phyloP scores from a whole-genome alignment of 2,888 invertebrate species.

The Lacanobia wlatinum region DNA sequence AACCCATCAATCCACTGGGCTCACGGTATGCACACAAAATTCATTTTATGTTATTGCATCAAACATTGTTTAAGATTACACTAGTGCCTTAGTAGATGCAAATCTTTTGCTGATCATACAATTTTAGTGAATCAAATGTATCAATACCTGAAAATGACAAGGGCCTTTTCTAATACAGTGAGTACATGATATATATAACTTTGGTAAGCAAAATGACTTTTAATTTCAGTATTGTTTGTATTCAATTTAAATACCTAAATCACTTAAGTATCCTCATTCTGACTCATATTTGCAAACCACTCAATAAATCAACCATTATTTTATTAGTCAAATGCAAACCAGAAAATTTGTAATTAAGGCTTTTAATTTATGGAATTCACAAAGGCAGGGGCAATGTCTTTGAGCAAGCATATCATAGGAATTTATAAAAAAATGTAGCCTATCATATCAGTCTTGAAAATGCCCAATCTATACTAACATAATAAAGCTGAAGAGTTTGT shows the following conservation, averaged over 20 bases:
- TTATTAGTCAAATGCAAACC: not conserved
- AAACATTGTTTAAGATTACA: not conserved
- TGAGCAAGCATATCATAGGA: not conserved
- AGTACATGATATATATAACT: not conserved
- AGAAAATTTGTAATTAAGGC: not conserved
- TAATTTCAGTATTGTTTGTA: constrained; percentile 1
- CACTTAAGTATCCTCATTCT: constrained; percentile 35
- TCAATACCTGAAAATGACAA: constrained; percentile 2
- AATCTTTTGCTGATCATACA: not conserved
- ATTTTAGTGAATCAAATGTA: constrained; percentile 1
- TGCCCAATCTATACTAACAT: no score
- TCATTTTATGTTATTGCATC: not conserved
- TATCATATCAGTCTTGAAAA: constrained; percentile 2
- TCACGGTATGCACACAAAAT: constrained; percentile 88
- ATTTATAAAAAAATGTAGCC: not conserved
- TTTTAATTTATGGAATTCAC: constrained; percentile 2
- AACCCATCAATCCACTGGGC: constrained; percentile 96
- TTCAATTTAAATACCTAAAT: constrained; percentile 10
- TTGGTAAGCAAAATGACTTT: constrained; percentile 17
- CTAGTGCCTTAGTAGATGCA: not conserved
- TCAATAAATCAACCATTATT: constrained; percentile 8
- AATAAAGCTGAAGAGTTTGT: no score
- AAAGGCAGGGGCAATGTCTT: not conserved
- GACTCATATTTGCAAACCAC: constrained; percentile 24
- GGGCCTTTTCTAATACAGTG: not conserved